Evolutionary conservation across 2,888 invertebrate genomes (phyloP), one percentile per base, ranked within the genome.

Genomic region (Agelastica alni): DNA sequence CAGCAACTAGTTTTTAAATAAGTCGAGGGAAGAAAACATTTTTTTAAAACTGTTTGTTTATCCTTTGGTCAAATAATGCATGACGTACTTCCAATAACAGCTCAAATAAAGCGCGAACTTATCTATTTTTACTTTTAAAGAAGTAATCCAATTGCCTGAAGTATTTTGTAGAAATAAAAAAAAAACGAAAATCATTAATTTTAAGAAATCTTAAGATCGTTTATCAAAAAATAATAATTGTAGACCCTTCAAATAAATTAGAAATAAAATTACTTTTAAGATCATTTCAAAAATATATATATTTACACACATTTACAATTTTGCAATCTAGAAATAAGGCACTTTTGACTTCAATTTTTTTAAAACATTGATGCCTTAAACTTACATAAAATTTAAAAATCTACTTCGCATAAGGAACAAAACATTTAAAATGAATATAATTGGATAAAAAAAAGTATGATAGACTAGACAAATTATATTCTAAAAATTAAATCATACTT

Each of bases 291-390:
- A 71, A 71, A 72, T 69, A 72, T 71, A 72, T 71, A 70, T 70
- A 72, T 72, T 69, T 72, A 72, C 72, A 72, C 70, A 71, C 70
- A 70, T 71, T 67, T 71, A 70, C 70, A 70, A 59, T 64, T 63
- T 66, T 64, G 62, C 62, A 67, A 66, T 62, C 59, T 68, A 68
- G 62, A 58, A 58, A 44, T 59, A 61, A 67, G 68, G 67, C 67
- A 67, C 65, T 63, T 61, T 53, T 55, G 47, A 61, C 54, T 49
- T 53, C 34, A 49, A 60, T 53, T 53, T 53, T 58, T 58, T 56
- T 58, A 53, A 45, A 59, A 61, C 58, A 56, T 44, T 52, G 48
- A 56, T 56, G 54, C 59, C 57, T 58, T 16, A 55, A 43, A 55
- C 47, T 53, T 48, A 48, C 48, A 48, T 31, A 48, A 39, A 30